A percentile compares a stretch with the other conserved stretches of the same genome.
These are phyloP conservation scores for Lates calcarifer DNA, from an alignment of 2,113 vertebrate species.

Conservation along the genomic window DNA sequence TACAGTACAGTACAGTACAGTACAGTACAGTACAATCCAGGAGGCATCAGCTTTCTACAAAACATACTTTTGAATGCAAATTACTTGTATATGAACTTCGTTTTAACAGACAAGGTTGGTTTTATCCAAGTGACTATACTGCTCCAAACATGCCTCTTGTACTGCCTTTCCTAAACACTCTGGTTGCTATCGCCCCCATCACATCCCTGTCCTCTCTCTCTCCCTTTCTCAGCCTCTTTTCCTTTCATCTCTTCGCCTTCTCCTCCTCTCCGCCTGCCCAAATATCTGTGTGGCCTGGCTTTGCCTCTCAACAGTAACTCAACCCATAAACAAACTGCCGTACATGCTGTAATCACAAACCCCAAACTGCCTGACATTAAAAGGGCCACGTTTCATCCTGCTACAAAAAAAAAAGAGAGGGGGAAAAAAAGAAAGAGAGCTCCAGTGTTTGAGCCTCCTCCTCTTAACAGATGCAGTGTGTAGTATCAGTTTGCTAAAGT, in stretches of 20 bases:
- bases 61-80: background rate
- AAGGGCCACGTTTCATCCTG: slow-evolving; percentile 93
- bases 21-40: background rate
- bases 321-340: slow-evolving; percentile 97
- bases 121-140: background rate
- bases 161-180: slow-evolving; percentile 19
- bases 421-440: slow-evolving; percentile 65
- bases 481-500: slow-evolving; percentile 88
- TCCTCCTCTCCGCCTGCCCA: slow-evolving; percentile 72
- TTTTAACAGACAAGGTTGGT: background rate
- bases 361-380: slow-evolving; percentile 92
- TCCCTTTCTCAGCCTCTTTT: slow-evolving; percentile 35
- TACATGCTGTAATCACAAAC: slow-evolving; percentile 93
- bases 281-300: slow-evolving; percentile 93
- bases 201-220: slow-evolving; percentile 29
- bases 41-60: background rate
- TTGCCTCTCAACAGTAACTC: slow-evolving; percentile 95
- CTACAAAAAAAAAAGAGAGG: slow-evolving; percentile 81
- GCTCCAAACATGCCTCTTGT: slow-evolving; percentile 51
- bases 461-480: slow-evolving; percentile 84
- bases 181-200: slow-evolving; percentile 53
- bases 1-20: background rate
- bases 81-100: background rate
- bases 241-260: slow-evolving; percentile 65
- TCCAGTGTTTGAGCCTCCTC: slow-evolving; percentile 82